Evolutionary conservation across 1,140 invertebrate genomes (phyloP).

Genomic region (Brachystomella parvula): DNA sequence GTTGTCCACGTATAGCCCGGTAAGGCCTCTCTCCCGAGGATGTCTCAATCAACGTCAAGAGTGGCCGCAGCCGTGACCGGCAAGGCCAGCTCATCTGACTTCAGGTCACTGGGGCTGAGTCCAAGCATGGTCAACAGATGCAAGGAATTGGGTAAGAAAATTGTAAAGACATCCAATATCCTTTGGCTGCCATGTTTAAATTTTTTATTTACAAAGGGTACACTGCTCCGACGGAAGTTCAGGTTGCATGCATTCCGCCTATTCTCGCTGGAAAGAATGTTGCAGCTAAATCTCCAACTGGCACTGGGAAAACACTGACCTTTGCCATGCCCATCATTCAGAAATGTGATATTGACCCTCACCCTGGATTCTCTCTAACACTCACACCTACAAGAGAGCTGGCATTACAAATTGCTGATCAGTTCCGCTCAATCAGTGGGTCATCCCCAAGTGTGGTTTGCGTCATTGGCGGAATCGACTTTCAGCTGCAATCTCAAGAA

Average conservation of each 20-base stretch:
- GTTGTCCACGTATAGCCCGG: no score
- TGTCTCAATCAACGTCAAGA: background rate
- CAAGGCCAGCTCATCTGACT: background rate
- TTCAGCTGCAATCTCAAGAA: conserved; percentile 79
- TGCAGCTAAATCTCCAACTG: conserved; percentile 65
- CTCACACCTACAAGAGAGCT: conserved; percentile 78
- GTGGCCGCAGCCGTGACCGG: background rate
- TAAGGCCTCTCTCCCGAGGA: no score
- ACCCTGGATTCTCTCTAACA: conserved; percentile 89
- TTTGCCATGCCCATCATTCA: conserved; percentile 94
- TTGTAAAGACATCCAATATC: background rate
- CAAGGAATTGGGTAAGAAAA: background rate
- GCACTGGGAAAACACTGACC: conserved; percentile 94
- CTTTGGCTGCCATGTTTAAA: background rate
- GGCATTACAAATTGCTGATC: conserved; percentile 73
- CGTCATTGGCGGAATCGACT: conserved; percentile 88
- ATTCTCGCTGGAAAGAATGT: conserved; percentile 50
- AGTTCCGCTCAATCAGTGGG: conserved; percentile 81
- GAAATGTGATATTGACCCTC: conserved; percentile 80
- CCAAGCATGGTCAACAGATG: background rate
- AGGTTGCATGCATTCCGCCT: conserved; percentile 42
- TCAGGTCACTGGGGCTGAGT: background rate
- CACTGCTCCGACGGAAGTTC: conserved; percentile 45
- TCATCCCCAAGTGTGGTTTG: conserved; percentile 70
- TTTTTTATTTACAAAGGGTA: conserved; percentile 42